Base-by-base conservation (phyloP, 2,888 invertebrate species). In the Pyralis farinalis region DNA sequence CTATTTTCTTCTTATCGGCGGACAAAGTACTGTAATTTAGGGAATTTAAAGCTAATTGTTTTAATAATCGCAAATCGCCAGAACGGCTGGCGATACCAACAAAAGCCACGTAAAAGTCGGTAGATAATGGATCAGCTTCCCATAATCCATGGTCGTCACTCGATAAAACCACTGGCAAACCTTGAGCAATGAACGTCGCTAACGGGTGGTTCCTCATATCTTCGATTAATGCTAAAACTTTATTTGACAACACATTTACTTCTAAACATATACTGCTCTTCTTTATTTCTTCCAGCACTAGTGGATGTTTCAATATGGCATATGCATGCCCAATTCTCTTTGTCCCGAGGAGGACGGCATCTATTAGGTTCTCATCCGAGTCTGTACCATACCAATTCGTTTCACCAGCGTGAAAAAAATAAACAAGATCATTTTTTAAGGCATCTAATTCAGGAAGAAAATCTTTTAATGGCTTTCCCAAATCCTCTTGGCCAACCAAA, bases 281-380 rank as follows among this genome's bases (percentile, higher is more conserved):
- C 53, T 84, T 90, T 0, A 90, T 75, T 37, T 89, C 54, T 34
- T 90, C 70, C 55, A 92, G 54, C 0, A 93, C 70, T 12, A 79
- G 55, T 0, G 94, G 94, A 71, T 94, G 94, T 62, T 93, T 93
- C n/a, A 79, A 60, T 12, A 94, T 53, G 0, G 92, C 92, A 54
- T 90, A 94, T 27, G 92, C 94, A 49, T 94, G 94, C 0, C 94
- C 94, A 44, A 94, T 92, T 34, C 94, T 84, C 49, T 91, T 91
- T 0, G 92, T 83, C 34, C 92, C 92, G 27, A 94, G 66, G 12
- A 94, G 62, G 16, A 94, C 71, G 0, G 94, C 94, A 58, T 94
- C 94, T 12, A 93, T 69, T 20, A 31, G 7, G 7, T 31, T 31
- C 11, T 31, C 31, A 31, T 31, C 31, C 8, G 6, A 7, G 5